A percentile compares a stretch with the other conserved stretches of the same genome.
Evolutionary conservation across 2,113 vertebrate genomes (phyloP).

Genomic region (Nothoprocta perdicaria): DNA sequence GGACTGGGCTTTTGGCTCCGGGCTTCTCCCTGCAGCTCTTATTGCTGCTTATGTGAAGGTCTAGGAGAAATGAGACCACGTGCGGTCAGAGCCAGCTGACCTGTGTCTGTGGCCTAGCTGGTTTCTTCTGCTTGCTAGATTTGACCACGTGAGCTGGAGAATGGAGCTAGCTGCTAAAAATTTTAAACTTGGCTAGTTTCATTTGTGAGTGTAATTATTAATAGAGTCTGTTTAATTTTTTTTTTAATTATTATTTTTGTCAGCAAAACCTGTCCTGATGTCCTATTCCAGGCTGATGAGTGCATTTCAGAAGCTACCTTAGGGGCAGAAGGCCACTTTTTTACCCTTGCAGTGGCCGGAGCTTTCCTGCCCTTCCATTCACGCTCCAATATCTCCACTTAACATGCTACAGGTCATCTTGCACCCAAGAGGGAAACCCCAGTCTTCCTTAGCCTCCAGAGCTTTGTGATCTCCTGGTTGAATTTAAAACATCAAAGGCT

Average conservation of each 20-base stretch:
- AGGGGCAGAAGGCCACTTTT: background rate
- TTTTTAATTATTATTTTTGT: background rate
- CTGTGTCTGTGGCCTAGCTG: background rate
- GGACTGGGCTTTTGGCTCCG: background rate
- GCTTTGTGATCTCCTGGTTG: background rate
- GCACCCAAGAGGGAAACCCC: background rate
- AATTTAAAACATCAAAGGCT: background rate
- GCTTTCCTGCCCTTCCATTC: background rate
- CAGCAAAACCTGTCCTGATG: background rate
- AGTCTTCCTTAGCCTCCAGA: background rate
- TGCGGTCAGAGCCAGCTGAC: background rate
- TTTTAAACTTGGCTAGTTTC: conserved; percentile 16
- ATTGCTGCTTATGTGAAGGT: background rate
- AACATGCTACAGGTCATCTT: background rate
- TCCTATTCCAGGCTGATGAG: background rate
- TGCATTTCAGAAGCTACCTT: background rate
- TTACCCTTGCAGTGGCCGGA: background rate
- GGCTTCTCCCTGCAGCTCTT: background rate
- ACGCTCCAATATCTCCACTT: background rate
- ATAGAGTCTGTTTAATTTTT: background rate
- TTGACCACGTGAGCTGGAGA: background rate
- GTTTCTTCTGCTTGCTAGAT: background rate
- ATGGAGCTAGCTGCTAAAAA: conserved; percentile 40
- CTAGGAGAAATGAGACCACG: background rate
- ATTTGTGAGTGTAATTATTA: conserved; percentile 14